Conservation (phyloP, 2,888 invertebrate species). For the Corythucha ciliata region DNA sequence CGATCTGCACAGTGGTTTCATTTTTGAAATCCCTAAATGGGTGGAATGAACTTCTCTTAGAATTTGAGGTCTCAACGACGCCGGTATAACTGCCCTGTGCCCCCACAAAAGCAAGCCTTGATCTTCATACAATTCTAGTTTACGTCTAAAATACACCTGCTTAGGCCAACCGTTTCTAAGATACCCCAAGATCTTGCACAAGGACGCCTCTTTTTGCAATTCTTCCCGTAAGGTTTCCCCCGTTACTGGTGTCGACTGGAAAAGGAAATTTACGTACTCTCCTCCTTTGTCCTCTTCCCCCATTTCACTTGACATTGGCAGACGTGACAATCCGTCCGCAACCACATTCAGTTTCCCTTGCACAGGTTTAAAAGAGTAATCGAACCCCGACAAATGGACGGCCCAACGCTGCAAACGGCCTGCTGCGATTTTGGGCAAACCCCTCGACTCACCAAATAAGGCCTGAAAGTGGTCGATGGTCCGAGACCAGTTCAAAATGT, state of each 20-base stretch:
- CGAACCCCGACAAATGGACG: slow-evolving; percentile 24
- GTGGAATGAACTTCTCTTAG: slow-evolving; percentile 33
- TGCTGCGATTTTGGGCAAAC: slow-evolving; percentile 38
- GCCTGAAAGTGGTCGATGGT: slow-evolving; percentile 39
- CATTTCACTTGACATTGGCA: background rate
- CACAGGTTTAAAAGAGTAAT: slow-evolving; percentile 32
- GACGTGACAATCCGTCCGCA: slow-evolving; percentile 9
- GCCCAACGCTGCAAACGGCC: slow-evolving; percentile 39
- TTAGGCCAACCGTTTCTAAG: slow-evolving; percentile 19
- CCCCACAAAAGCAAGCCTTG: slow-evolving; percentile 30
- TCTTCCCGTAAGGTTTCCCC: slow-evolving; percentile 14
- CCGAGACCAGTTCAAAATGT: slow-evolving; percentile 36
- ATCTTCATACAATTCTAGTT: slow-evolving; percentile 17
- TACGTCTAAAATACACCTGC: slow-evolving; percentile 12
- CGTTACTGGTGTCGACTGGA: slow-evolving; percentile 5
- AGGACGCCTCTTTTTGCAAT: slow-evolving; percentile 9
- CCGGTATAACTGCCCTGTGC: slow-evolving; percentile 35
- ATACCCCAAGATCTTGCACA: slow-evolving; percentile 12
- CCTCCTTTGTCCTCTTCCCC: background rate
- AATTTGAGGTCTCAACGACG: slow-evolving; percentile 25
- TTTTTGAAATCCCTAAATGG: slow-evolving; percentile 36
- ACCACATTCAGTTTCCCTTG: slow-evolving; percentile 22
- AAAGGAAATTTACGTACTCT: slow-evolving; percentile 2
- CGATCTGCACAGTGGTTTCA: slow-evolving; percentile 32
- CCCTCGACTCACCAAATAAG: slow-evolving; percentile 37